Evolutionary conservation across 2,113 vertebrate species (phyloP), one percentile per base, ranked within the genome.

Genomic region (Rana temporaria): DNA sequence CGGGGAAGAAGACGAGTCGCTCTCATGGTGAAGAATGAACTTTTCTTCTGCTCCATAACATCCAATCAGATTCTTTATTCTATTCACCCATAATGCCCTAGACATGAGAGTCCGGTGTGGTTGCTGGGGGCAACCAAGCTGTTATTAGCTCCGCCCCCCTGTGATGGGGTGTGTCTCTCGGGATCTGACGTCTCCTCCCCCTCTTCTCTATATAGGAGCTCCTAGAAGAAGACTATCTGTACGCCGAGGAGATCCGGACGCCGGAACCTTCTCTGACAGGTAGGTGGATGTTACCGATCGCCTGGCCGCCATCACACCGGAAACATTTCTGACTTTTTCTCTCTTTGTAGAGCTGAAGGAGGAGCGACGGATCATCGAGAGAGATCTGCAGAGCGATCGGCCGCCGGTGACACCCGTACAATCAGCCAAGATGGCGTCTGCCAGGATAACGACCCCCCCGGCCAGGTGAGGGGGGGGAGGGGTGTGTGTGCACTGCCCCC

Each of bases 281-380:
- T 92, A 78, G 62, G 68, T 8, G 14, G 16, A 19, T 42, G 1
- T 38, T 5, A 4, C 19, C 15, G 3, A 34, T 5, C 18, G 2
- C 26, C 7, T 16, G 11, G 19, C 6, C 24, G 26, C 30, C 7
- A 2, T 73, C 71, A 8, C 9, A 12, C 2, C 1, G 42, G 18
- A 22, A 30, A n/a, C 1, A 1, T 6, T 48, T 12, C 9, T 38
- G 2, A 38, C 26, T 30, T 30, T 30, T 38, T 48, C 12, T 48
- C 11, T 12, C 57, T 9, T 65, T 65, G 11, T 87, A 95, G 94
- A 95, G 84, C 87, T 95, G 52, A 89, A 86, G 84, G 88, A 91
- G 26, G 89, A 93, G 86, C 89, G 90, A 55, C 84, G 79, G 9
- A 80, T 87, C 70, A 91, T 95, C 85, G 88, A 91, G 69, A 84